These are phyloP conservation scores for Bombus pyrosoma DNA, from an alignment of 1,140 invertebrate genomes.

Conservation along the genomic window DNA sequence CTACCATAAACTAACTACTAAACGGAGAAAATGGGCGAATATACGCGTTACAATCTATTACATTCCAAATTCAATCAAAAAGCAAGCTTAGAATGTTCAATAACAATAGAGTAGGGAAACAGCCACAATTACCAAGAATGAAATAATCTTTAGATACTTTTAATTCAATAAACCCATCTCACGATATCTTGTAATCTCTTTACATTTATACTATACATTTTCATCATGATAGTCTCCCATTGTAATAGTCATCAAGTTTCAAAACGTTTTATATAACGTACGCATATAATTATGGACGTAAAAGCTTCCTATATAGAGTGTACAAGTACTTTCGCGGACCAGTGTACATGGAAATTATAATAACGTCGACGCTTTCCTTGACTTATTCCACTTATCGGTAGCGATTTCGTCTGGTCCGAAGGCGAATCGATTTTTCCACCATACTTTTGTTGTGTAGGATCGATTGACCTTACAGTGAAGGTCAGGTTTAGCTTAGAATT, in stretches of 20 bases:
- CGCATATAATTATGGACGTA: too few relatives aligned
- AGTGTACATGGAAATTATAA: neutral
- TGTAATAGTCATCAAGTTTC: too few relatives aligned
- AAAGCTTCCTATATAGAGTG: neutral
- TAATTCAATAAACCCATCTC: too few relatives aligned
- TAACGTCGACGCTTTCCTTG: conserved; percentile 2
- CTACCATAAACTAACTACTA: too few relatives aligned
- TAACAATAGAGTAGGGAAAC: neutral
- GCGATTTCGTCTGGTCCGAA: neutral
- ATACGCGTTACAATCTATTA: too few relatives aligned
- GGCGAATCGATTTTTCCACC: conserved; percentile 25
- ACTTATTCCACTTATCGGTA: conserved; percentile 3
- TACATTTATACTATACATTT: too few relatives aligned
- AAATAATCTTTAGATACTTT: neutral
- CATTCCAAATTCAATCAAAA: neutral
- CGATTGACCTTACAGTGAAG: conserved; percentile 53
- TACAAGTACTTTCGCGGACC: neutral
- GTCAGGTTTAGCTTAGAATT: conserved; percentile 8
- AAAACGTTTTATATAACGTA: neutral
- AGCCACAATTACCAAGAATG: neutral
- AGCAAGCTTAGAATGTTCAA: neutral
- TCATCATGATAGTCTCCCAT: neutral
- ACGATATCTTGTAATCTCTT: too few relatives aligned
- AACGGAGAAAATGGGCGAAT: too few relatives aligned
- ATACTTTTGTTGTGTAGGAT: conserved; percentile 33